Evolutionary conservation across 2,888 invertebrate species (phyloP).

Genomic region (Blera fallax): DNA sequence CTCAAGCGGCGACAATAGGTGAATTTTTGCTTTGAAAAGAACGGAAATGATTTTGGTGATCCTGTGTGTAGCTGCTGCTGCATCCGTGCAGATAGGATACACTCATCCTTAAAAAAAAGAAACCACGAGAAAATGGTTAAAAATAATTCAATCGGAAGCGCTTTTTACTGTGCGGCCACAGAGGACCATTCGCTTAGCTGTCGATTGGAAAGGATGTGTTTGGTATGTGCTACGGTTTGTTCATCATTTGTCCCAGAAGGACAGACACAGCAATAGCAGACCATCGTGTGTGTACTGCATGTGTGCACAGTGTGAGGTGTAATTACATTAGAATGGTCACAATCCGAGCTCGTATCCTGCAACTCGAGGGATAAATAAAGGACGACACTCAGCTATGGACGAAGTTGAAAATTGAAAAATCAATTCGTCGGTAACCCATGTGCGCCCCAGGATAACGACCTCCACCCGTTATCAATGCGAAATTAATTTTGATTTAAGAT

Average conservation of each 20-base stretch:
- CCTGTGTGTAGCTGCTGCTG: conserved; percentile 6
- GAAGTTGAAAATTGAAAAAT: conserved; percentile 66
- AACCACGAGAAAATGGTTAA: conserved; percentile 24
- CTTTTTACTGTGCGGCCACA: conserved; percentile 33
- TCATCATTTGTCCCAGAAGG: conserved; percentile 25
- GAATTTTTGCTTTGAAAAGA: conserved; percentile 5
- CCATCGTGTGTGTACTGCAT: background rate
- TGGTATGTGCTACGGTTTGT: conserved; percentile 26
- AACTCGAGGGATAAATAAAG: conserved; percentile 1
- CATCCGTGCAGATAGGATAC: conserved; percentile 16
- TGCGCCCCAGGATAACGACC: background rate
- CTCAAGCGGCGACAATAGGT: conserved; percentile 21
- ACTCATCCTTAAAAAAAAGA: background rate
- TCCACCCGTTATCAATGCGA: conserved; percentile 50
- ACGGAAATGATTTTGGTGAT: conserved; percentile 17
- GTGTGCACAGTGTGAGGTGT: conserved; percentile 14
- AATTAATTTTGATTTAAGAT: conserved; percentile 72
- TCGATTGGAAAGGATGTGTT: conserved; percentile 53
- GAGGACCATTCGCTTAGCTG: conserved; percentile 52
- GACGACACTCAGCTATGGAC: background rate
- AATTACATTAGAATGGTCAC: conserved; percentile 70
- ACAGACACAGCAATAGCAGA: background rate
- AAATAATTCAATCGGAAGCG: conserved; percentile 68
- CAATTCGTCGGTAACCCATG: conserved; percentile 34
- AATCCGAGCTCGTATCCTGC: conserved; percentile 52